These are phyloP conservation scores for Nebria salina DNA, from an alignment of 2,888 invertebrate genomes.

Conservation along the genomic window DNA sequence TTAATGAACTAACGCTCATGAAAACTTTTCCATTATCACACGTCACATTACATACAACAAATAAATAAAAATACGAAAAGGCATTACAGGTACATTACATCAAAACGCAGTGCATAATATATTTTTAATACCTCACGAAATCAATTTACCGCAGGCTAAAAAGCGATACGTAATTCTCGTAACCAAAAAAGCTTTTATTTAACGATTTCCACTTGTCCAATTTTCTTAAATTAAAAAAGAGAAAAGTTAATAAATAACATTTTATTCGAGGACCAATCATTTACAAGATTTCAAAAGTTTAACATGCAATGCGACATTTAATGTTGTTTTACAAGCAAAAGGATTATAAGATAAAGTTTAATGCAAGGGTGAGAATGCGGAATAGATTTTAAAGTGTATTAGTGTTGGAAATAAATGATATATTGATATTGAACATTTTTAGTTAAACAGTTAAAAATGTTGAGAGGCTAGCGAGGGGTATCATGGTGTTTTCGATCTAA, in stretches of 20 bases:
- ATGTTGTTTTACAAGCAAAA: too few relatives aligned
- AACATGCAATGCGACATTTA: too few relatives aligned
- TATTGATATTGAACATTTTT: background rate
- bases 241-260: background rate
- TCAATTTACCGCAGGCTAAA: slow-evolving; percentile 24
- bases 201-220: background rate
- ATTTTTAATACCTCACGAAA: slow-evolving; percentile 36
- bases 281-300: too few relatives aligned
- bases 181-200: background rate
- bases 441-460: background rate
- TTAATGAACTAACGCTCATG: background rate
- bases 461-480: background rate
- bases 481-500: slow-evolving; percentile 40
- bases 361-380: too few relatives aligned
- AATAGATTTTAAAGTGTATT: too few relatives aligned
- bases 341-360: too few relatives aligned
- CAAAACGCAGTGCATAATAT: slow-evolving; percentile 24
- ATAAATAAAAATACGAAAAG: slow-evolving; percentile 4
- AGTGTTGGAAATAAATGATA: background rate
- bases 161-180: background rate
- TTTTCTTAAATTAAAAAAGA: background rate
- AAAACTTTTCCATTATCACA: slow-evolving; percentile 1
- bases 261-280: too few relatives aligned
- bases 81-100: background rate
- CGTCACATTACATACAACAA: background rate